Evolutionary conservation across 2,888 invertebrate species (phyloP).

Genomic region (Drosophila quasianomalipes): DNA sequence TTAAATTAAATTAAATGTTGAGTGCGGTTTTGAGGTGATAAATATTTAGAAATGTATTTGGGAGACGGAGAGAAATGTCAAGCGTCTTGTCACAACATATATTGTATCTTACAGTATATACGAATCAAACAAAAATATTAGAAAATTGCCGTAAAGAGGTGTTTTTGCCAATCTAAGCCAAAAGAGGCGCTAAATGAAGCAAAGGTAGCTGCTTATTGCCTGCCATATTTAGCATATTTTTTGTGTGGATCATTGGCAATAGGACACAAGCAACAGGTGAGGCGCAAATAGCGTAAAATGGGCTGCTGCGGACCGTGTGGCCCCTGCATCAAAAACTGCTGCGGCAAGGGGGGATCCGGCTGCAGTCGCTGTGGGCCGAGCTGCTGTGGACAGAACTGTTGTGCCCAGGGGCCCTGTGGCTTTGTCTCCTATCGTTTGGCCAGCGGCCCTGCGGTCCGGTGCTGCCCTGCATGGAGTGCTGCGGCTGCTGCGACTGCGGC

Average conservation of each 20-base stretch:
- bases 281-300: conserved; percentile 21
- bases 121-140: neutral
- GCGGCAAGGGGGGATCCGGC: conserved; percentile 29
- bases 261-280: conserved; percentile 37
- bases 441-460: conserved; percentile 68
- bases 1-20: conserved; percentile 50
- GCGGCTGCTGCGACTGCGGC: conserved; percentile 45
- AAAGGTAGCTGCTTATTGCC: conserved; percentile 23
- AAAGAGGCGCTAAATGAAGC: conserved; percentile 69
- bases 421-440: conserved; percentile 62
- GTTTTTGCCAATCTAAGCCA: conserved; percentile 42
- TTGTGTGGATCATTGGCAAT: conserved; percentile 41
- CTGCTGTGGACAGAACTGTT: conserved; percentile 23
- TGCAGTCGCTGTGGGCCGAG: conserved; percentile 69
- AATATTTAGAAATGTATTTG: conserved; percentile 1
- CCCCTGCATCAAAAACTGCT: conserved; percentile 62
- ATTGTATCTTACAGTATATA: neutral
- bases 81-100: neutral
- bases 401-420: conserved; percentile 63
- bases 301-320: conserved; percentile 29
- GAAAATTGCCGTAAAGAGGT: conserved; percentile 14
- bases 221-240: conserved; percentile 73
- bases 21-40: conserved; percentile 13
- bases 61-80: conserved; percentile 3
- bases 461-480: conserved; percentile 54